Base-by-base conservation (phyloP, 2,888 invertebrate genomes). In the Idaea aversata region DNA sequence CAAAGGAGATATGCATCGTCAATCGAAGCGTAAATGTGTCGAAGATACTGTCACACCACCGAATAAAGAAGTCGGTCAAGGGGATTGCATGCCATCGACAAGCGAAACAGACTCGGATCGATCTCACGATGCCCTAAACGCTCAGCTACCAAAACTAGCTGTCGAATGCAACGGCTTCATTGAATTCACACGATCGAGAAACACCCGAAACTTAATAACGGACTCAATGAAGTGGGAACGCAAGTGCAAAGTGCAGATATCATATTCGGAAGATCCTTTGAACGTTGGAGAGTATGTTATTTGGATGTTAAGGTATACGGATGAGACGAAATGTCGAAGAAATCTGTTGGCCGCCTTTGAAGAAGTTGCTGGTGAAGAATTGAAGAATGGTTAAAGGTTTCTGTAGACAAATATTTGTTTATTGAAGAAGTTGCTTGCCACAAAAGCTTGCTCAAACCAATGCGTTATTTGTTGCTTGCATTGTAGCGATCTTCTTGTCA, bases 191-290 rank as follows among this genome's bases (percentile, higher is more conserved):
- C 85, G 90, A 74, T 83, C 85, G 15, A 84, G 87, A 69, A 91
- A 89, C 68, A 88, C 79, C 65, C 75, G 85, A 36, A 85, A 83
- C 72, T 73, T 75, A 70, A 3, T 47, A 47, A 13, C 47, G 13
- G 93, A 90, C 68, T 75, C 78, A 67, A 94, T 92, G 86, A 94
- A 93, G 74, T 95, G 95, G 95, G 93, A 93, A 70, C 87, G 95
- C 65, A 94, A 94, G 61, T 95, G 95, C 77, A 95, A 94, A 78
- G 81, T 95, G 63, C 94, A 95, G 83, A 93, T 95, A 15, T 94
- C 94, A 36, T 95, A 95, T 81, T 94, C 93, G 0, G 90, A 91
- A 69, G 92, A 93, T 65, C 91, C 90, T 10, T 77, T 91, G 7
- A 93, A 93, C 78, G 77, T 90, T 65, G 93, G 93, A 25, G 94